Base-by-base conservation (phyloP, 2,797 vertebrate genomes). In the Garrulus glandarius region DNA sequence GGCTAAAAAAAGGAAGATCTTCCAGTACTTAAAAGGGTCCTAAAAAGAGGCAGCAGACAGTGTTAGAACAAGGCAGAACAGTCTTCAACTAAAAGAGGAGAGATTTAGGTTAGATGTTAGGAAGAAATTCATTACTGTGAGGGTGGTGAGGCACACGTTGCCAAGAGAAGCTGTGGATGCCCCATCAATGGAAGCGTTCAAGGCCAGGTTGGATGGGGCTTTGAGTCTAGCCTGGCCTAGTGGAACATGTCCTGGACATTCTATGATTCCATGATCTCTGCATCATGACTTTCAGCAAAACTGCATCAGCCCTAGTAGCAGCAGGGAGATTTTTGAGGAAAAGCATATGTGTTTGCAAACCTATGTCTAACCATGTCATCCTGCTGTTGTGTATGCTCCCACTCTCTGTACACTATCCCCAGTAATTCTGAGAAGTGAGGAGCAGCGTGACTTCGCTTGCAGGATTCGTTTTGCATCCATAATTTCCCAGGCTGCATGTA, bases 391-490 rank as follows among this genome's bases (percentile, higher is more conserved):
- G 41, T 47, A 3, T 29, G 26, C 29, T 36, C 29, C 60, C 36
- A 43, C n/a, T 80, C n/a, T 50, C 46, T 60, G 39, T 44, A 39
- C 27, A 4, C 43, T 32, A 27, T 8, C n/a, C n/a, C 52, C 34
- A 49, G n/a, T 26, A 85, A 64, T 83, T 91, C 86, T 87, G 75
- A 52, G 93, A 96, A 85, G 34, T 1, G 1, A 72, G 36, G 71
- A 68, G 56, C 84, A 67, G 36, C 0, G 0, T 1, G 3, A 44
- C 75, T 94, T 78, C 3, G 1, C 27, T 72, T 57, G 9, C 49
- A 61, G 2, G 1, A 19, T 49, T 74, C 2, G 4, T 74, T 95
- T 91, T 85, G n/a, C 53, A 55, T 23, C 49, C 0, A 0, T 79
- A 70, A 77, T 64, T 55, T 53, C 68, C 53, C n/a, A 9, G 70